Base-by-base conservation (phyloP, 2,888 invertebrate genomes). In the Zele albiditarsus region DNA sequence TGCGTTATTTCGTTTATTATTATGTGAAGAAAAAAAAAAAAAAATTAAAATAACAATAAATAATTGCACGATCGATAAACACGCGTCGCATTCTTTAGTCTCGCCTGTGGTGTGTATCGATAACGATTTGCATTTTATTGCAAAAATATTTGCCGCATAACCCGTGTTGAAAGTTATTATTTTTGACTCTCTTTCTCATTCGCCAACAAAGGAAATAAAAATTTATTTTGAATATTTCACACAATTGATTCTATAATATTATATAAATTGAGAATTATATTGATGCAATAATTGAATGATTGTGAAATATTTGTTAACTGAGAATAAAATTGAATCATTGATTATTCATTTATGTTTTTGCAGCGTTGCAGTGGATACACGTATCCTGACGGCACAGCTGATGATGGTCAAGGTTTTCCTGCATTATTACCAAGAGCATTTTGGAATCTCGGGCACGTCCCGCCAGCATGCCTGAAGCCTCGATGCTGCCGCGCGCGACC, bases 361-460 rank as follows among this genome's bases (percentile, higher is more conserved):
- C 53, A 53, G 53, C n/a, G 53, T 20, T 20, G n/a, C 8, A 20
- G 53, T 23, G 23, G 8, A 53, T 46, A 2, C n/a, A n/a, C n/a
- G 53, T 20, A 53, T 53, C 16, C 3, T 46, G 46, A 46, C 46
- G 16, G 53, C 4, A 20, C 20, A 20, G 20, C 53, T 53, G 53
- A 20, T 53, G 53, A n/a, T 53, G 53, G 53, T 53, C 53, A 53
- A 53, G 53, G 53, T 53, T 53, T 53, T 53, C 8, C 23, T 23
- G 20, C 20, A 53, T 53, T 53, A 53, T 53, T 53, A 53, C n/a
- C n/a, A 4, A 53, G 53, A 53, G 53, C 53, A 53, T 53, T 53
- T 53, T 53, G 53, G 53, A n/a, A 53, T 20, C 20, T 53, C 20
- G 20, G 20, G 8, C 53, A 53, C 53, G 53, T 53, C 23, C 53